phyloP scores from a whole-genome alignment of 2,888 invertebrate species.

The Leuctra nigra region DNA sequence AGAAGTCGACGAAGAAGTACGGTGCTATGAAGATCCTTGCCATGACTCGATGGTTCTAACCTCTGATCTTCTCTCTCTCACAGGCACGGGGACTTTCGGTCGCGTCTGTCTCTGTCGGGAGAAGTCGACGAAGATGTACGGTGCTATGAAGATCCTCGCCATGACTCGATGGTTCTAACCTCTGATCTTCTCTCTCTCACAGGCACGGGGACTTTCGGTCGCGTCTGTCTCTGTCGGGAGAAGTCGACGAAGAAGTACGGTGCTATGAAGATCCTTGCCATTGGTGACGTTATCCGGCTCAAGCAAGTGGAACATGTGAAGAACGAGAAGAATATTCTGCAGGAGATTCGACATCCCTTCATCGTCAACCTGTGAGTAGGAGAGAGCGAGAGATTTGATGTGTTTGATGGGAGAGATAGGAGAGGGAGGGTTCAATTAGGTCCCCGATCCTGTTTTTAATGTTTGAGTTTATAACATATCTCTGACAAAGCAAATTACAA shows the following conservation, averaged over 20 bases:
- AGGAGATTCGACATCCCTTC: slow-evolving; percentile 90
- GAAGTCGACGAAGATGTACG: slow-evolving; percentile 70
- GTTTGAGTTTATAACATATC: no score
- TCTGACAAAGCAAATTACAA: no score
- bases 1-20: slow-evolving; percentile 72
- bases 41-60: slow-evolving; percentile 45
- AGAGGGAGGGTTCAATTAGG: no score
- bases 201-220: slow-evolving; percentile 96
- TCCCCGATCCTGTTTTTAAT: no score
- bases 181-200: slow-evolving; percentile 31
- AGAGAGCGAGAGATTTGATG: no score
- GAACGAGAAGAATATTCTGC: slow-evolving; percentile 91
- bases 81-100: slow-evolving; percentile 95
- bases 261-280: slow-evolving; percentile 92
- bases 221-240: slow-evolving; percentile 85
- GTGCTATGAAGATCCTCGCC: slow-evolving; percentile 91
- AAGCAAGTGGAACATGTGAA: slow-evolving; percentile 97
- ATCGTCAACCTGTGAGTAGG: slow-evolving; percentile 86
- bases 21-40: slow-evolving; percentile 92
- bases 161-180: slow-evolving; percentile 44
- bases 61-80: slow-evolving; percentile 27
- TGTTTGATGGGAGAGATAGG: no score
- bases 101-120: slow-evolving; percentile 86
- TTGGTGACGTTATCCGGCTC: slow-evolving; percentile 87
- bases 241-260: slow-evolving; percentile 72